Base-by-base conservation (phyloP, 2,888 invertebrate genomes). In the Coremacera marginata region DNA sequence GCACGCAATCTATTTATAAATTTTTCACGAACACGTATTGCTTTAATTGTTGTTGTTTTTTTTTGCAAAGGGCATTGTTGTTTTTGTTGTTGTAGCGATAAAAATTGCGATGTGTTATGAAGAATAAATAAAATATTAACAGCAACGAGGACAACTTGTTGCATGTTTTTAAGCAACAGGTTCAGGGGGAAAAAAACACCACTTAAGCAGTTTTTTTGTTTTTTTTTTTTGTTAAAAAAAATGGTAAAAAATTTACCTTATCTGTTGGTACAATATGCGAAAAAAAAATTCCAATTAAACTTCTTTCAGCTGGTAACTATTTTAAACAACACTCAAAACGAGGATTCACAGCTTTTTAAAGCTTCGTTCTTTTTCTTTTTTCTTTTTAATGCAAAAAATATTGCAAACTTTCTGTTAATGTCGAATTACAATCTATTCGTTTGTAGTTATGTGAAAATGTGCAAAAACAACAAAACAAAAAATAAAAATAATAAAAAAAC, bases 21-120 rank as follows among this genome's bases (percentile, higher is more conserved):
- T 37, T 65, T 73, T 73, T 74, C 55, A 67, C 65, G 55, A 67
- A 57, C 74, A 67, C 74, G 74, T 25, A 55, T 72, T n/a, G 44
- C 55, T 16, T 8, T 51, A 78, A 34, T 57, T 57, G 60, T 52
- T 63, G 19, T 67, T 57, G 22, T 79, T 65, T 68, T 44, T 60
- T 60, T n/a, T 73, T 60, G 34, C 14, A 65, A 77, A 80, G 77
- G 78, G 82, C 82, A 83, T 34, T 19, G 14, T 71, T 62, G 16
- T 44, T 71, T 57, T 14, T 71, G 71, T 71, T 60, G 25, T 37
- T 71, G 19, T 22, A 57, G 57, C 19, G 44, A 44, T 44, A 44
- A 44, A 44, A 44, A 44, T 37, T 27, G n/a, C 60, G 57, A 44
- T 44, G 57, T 71, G 31, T 5, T 63, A 7, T 37, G 44, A 37